Base-by-base conservation (phyloP, 2,888 invertebrate genomes). In the Tachina grossa region DNA sequence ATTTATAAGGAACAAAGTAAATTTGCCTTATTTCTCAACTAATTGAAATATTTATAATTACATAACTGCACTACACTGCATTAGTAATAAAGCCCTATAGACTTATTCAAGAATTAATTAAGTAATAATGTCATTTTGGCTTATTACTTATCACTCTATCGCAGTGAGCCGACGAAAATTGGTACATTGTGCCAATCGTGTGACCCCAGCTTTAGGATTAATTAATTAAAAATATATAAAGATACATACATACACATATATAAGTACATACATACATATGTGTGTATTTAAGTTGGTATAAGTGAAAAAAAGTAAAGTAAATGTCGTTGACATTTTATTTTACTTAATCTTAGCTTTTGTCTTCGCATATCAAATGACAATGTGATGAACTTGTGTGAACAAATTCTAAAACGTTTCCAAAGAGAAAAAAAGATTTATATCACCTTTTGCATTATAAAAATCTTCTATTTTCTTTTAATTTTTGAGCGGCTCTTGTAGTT, bases 331-430 rank as follows among this genome's bases (percentile, higher is more conserved):
- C 68, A 69, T 53, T 82, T 76, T 63, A 11, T 22, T 31, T 14
- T 47, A 9, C 49, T 61, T 16, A 49, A 41, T 45, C 31, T 63
- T 39, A 9, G 19, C 9, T 61, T 69, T 66, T 22, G 41, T 51
- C 65, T 61, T 47, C 19, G 13, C 19, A 82, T 82, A 82, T 82
- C 81, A 63, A 76, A 82, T 82, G 63, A 69, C 75, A 61, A 82
- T 63, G 39, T 69, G 75, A 76, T 31, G 31, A 76, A 19, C 49
- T 43, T 53, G 45, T 59, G 47, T 66, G 66, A 49, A 49, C 51
- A 59, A 74, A 19, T 51, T 43, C 11, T 13, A 49, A 75, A 75
- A 39, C n/a, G 22, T 49, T 49, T 43, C 14, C 3, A 41, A 19
- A 43, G 61, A 47, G 31, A 31, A 31, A 53, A 71, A 65, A 59